phyloP scores from a whole-genome alignment of 1,140 invertebrate genomes.

The Spodoptera litura region DNA sequence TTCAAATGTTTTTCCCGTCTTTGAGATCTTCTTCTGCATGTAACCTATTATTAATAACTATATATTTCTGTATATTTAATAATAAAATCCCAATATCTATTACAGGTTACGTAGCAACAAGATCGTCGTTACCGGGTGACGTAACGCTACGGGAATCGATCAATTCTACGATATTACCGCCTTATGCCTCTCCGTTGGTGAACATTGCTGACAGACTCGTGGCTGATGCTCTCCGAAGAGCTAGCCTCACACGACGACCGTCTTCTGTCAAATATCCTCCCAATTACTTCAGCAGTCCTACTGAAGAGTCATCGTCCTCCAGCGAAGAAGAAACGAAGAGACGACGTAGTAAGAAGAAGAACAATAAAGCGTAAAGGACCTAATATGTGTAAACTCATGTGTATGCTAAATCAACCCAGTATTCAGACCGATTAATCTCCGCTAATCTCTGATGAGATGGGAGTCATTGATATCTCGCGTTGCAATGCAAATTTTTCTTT shows the following conservation, averaged over 20 bases:
- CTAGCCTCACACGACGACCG: constrained; percentile 73
- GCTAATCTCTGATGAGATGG: constrained; percentile 7
- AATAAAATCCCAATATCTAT: constrained; percentile 41
- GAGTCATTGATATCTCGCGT: constrained; percentile 7
- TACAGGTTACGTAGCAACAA: constrained; percentile 66
- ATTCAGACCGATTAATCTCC: constrained; percentile 27
- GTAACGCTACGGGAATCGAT: constrained; percentile 51
- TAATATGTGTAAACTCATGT: not conserved
- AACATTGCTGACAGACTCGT: constrained; percentile 73
- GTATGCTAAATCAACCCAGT: not conserved
- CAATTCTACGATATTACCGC: constrained; percentile 25
- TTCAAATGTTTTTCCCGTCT: not conserved
- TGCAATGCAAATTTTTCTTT: not conserved
- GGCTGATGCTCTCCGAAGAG: constrained; percentile 74
- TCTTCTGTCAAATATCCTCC: constrained; percentile 74
- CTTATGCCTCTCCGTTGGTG: constrained; percentile 59
- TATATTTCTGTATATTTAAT: not conserved
- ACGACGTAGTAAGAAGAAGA: constrained; percentile 50
- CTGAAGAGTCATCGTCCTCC: constrained; percentile 70
- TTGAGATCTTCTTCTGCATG: not conserved
- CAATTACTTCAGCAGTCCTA: constrained; percentile 71
- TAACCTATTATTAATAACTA: not conserved
- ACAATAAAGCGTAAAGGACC: constrained; percentile 42
- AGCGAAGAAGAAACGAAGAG: constrained; percentile 70
- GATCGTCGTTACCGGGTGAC: constrained; percentile 59